Evolutionary conservation across 2,797 vertebrate genomes (phyloP).

Genomic region (Eulemur mongoz): DNA sequence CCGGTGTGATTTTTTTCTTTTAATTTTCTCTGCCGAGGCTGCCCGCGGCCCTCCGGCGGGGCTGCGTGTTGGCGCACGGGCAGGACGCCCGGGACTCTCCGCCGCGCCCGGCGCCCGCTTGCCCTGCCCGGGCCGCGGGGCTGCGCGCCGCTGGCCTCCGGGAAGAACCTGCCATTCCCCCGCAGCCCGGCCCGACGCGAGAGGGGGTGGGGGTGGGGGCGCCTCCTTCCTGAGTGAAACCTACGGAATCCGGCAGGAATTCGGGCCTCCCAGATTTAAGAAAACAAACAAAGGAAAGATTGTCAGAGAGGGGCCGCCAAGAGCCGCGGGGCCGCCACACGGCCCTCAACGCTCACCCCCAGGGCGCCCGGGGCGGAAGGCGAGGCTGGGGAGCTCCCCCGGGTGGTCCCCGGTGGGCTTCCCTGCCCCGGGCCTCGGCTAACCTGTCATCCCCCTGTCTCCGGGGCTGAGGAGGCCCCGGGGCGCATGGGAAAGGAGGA

Average conservation of each 20-base stretch:
- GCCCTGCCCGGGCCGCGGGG: slow-evolving; percentile 38
- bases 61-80: slow-evolving; percentile 42
- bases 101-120: not conserved
- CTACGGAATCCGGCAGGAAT: slow-evolving; percentile 82
- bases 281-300: slow-evolving; percentile 85
- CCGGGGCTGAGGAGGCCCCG: not conserved
- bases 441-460: not conserved
- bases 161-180: slow-evolving; percentile 83
- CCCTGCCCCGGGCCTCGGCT: slow-evolving; percentile 28
- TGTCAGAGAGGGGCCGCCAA: slow-evolving; percentile 78
- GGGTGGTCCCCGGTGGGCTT: slow-evolving; percentile 69
- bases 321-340: slow-evolving; percentile 53
- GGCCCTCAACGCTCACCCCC: slow-evolving; percentile 68
- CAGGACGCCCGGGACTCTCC: slow-evolving; percentile 59
- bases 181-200: slow-evolving; percentile 40
- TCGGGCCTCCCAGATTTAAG: slow-evolving; percentile 81
- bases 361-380: slow-evolving; percentile 59
- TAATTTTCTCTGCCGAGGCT: not conserved
- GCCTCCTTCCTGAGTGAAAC: slow-evolving; percentile 76
- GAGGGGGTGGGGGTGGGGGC: slow-evolving; percentile 61
- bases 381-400: slow-evolving; percentile 17
- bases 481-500: not conserved
- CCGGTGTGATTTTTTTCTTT: not conserved
- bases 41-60: slow-evolving; percentile 17
- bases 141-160: slow-evolving; percentile 55